phyloP scores from a whole-genome alignment of 1,140 invertebrate species.

The Drosophila willistoni region DNA sequence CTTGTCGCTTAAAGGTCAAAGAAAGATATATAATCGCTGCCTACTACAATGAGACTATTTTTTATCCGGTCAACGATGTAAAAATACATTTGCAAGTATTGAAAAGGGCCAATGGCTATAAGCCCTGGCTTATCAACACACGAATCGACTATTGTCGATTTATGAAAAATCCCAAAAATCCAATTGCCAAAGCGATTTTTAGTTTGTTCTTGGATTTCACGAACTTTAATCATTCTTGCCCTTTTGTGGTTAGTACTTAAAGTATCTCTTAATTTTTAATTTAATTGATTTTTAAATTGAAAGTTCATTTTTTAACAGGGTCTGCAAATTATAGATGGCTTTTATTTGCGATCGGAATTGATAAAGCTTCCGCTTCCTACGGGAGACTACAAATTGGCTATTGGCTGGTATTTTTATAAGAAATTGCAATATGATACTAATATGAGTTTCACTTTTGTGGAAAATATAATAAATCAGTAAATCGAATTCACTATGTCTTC shows the following conservation, averaged over 20 bases:
- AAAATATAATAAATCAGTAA: no score
- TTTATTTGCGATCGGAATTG: no score
- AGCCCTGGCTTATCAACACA: background rate
- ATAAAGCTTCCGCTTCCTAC: background rate
- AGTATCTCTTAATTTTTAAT: no score
- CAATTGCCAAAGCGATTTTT: background rate
- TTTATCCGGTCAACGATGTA: background rate
- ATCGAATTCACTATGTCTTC: no score
- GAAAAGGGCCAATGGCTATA: constrained; percentile 6
- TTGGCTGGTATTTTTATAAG: no score
- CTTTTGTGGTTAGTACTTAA: background rate
- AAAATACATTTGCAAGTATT: background rate
- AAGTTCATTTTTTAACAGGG: no score
- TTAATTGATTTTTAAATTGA: no score
- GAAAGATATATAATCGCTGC: background rate
- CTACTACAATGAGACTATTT: background rate
- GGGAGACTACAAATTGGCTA: background rate
- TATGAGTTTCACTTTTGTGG: no score
- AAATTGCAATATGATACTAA: no score
- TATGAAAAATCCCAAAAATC: background rate
- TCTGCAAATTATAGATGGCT: background rate
- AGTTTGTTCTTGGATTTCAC: background rate
- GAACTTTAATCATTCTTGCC: background rate
- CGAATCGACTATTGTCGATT: background rate
- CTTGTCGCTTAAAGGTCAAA: background rate